phyloP scores from a whole-genome alignment of 1,140 invertebrate species.

The Temnothorax curvispinosus region DNA sequence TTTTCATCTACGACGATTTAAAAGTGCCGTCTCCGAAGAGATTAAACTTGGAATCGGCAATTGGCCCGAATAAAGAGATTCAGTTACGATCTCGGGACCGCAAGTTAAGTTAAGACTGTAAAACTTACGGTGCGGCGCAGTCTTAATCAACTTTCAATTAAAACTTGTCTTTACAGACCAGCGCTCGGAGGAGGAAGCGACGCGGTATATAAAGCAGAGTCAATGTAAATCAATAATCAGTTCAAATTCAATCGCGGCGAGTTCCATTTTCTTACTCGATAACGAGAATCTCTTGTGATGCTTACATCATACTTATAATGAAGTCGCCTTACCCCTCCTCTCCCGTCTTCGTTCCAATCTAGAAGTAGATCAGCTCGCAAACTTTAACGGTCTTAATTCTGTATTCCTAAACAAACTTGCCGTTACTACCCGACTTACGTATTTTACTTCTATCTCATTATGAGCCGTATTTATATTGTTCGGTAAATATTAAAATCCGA shows the following conservation, averaged over 20 bases:
- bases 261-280: slow-evolving; percentile 60
- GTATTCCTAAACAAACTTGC: slow-evolving; percentile 51
- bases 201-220: slow-evolving; percentile 35
- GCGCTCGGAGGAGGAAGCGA: background rate
- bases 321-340: slow-evolving; percentile 15
- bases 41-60: slow-evolving; percentile 18
- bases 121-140: slow-evolving; percentile 11
- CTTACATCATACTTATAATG: slow-evolving; percentile 36
- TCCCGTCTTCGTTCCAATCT: slow-evolving; percentile 12
- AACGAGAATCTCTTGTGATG: slow-evolving; percentile 45
- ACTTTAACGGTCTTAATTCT: slow-evolving; percentile 40
- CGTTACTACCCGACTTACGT: slow-evolving; percentile 8
- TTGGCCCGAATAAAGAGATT: slow-evolving; percentile 52
- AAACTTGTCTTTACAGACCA: slow-evolving; percentile 54
- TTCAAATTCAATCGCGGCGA: slow-evolving; percentile 52
- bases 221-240: slow-evolving; percentile 58
- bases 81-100: slow-evolving; percentile 33
- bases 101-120: slow-evolving; percentile 34
- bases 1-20: slow-evolving; percentile 23
- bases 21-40: background rate
- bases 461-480: slow-evolving; percentile 21
- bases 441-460: slow-evolving; percentile 37
- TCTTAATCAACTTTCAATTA: slow-evolving; percentile 57
- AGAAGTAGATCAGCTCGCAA: slow-evolving; percentile 40
- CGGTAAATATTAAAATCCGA: slow-evolving; percentile 2